Percentiles rank a stretch among this genome's conserved stretches.
Conservation (phyloP, 1,140 invertebrate genomes). For the Drosophila kanapiae region DNA sequence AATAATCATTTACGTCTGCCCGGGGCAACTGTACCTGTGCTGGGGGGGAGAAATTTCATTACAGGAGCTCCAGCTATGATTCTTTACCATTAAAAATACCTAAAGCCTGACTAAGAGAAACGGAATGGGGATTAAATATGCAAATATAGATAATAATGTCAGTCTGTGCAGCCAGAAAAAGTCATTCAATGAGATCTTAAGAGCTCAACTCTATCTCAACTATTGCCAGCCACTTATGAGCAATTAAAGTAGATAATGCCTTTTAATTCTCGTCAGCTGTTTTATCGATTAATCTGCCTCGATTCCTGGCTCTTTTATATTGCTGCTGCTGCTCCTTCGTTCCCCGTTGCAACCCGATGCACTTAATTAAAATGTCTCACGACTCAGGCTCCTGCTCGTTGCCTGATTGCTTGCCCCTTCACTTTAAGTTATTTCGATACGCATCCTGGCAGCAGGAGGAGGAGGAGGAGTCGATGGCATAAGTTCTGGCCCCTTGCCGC, state of each 20-base stretch:
- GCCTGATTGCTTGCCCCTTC: slow-evolving; percentile 1
- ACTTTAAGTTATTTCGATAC: slow-evolving; percentile 54
- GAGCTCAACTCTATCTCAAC: neutral
- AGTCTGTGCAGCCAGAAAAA: too few species aligned
- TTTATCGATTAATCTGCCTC: slow-evolving; percentile 17
- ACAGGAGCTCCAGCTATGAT: neutral
- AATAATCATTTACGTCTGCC: slow-evolving; percentile 7
- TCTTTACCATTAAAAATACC: neutral
- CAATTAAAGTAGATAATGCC: slow-evolving; percentile 15
- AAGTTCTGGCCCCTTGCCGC: slow-evolving; percentile 45
- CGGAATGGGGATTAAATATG: neutral
- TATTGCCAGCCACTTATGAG: slow-evolving; percentile 16
- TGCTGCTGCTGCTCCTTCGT: neutral
- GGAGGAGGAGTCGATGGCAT: slow-evolving; percentile 31
- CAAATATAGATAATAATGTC: neutral
- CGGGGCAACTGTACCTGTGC: neutral
- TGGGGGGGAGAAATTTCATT: neutral
- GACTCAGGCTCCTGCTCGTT: neutral
- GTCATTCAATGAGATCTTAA: neutral
- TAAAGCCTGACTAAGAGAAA: too few species aligned
- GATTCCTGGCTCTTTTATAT: slow-evolving; percentile 8
- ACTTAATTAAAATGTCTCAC: slow-evolving; percentile 62
- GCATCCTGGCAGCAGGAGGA: slow-evolving; percentile 8
- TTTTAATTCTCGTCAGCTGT: slow-evolving; percentile 5
- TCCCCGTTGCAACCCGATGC: slow-evolving; percentile 1